Percentiles rank a stretch among this genome's conserved stretches.
Conservation (phyloP, 2,888 invertebrate genomes). For the Agonopterix alstromeriana region DNA sequence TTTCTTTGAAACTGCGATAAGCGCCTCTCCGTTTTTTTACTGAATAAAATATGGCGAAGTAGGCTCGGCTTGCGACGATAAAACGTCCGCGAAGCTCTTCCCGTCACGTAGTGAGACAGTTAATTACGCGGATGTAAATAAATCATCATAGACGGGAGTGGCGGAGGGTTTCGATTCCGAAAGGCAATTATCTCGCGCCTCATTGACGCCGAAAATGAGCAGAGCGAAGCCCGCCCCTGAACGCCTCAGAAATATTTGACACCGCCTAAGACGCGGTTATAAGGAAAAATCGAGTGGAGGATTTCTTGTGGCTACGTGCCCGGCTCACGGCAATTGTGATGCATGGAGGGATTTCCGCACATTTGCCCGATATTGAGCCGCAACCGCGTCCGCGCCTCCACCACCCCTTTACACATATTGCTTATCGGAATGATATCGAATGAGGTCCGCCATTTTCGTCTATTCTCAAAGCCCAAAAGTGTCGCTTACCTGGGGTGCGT, state of each 20-base stretch:
- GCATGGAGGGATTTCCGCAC: constrained; percentile 61
- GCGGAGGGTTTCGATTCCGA: constrained; percentile 67
- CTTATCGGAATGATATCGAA: constrained; percentile 60
- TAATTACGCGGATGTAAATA: constrained; percentile 76
- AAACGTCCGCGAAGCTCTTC: constrained; percentile 64
- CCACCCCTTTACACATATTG: constrained; percentile 45
- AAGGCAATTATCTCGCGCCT: constrained; percentile 73
- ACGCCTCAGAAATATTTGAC: constrained; percentile 58
- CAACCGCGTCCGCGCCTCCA: constrained; percentile 37
- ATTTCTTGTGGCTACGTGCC: constrained; percentile 56
- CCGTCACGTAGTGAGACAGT: constrained; percentile 75
- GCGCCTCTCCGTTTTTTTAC: constrained; percentile 56
- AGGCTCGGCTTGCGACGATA: constrained; percentile 60
- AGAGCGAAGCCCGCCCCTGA: constrained; percentile 33
- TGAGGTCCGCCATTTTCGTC: constrained; percentile 51
- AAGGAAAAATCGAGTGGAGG: constrained; percentile 59
- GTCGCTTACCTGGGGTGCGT: constrained; percentile 34
- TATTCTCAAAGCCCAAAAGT: constrained; percentile 38
- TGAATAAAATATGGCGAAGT: constrained; percentile 63
- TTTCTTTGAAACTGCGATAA: constrained; percentile 64
- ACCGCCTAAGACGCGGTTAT: constrained; percentile 52
- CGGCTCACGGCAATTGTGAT: constrained; percentile 57
- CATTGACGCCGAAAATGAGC: constrained; percentile 69
- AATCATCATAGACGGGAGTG: constrained; percentile 72
- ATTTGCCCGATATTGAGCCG: constrained; percentile 50